Evolutionary conservation across 2,888 invertebrate species (phyloP).

Genomic region (Elysia crispata): DNA sequence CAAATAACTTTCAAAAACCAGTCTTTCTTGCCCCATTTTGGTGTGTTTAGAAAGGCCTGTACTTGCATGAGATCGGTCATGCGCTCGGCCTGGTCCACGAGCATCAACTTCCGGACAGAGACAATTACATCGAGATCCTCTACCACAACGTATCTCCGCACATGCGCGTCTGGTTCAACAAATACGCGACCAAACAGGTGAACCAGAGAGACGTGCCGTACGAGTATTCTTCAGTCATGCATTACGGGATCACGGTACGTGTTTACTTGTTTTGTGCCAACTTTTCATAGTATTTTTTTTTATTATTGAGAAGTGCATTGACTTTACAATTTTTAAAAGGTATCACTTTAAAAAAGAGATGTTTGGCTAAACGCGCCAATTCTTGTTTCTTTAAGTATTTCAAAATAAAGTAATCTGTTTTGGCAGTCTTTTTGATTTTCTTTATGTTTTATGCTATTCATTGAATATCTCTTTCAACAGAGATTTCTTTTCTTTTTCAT

Average conservation of each 20-base stretch:
- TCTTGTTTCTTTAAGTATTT: neutral
- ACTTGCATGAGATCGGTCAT: conserved; percentile 72
- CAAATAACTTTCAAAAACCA: too few species aligned
- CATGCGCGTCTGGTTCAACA: conserved; percentile 72
- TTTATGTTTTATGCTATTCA: too few species aligned
- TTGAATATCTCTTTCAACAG: too few species aligned
- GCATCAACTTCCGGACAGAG: conserved; percentile 70
- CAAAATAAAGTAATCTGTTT: neutral
- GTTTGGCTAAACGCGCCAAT: neutral
- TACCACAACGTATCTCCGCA: conserved; percentile 68
- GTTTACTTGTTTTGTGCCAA: neutral
- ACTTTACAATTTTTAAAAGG: too few species aligned
- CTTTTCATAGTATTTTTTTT: too few species aligned
- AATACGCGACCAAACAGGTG: conserved; percentile 62
- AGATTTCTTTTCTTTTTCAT: too few species aligned
- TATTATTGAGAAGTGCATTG: too few species aligned
- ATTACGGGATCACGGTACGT: conserved; percentile 72
- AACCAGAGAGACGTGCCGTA: conserved; percentile 66
- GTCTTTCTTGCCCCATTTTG: too few species aligned
- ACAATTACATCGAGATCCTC: conserved; percentile 64
- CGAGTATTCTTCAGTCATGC: conserved; percentile 72
- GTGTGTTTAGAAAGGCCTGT: conserved; percentile 67
- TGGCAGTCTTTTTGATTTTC: too few species aligned
- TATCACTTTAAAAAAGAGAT: neutral
- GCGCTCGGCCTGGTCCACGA: conserved; percentile 73